phyloP scores from a whole-genome alignment of 2,797 vertebrate genomes.

The Pitangus sulphuratus region DNA sequence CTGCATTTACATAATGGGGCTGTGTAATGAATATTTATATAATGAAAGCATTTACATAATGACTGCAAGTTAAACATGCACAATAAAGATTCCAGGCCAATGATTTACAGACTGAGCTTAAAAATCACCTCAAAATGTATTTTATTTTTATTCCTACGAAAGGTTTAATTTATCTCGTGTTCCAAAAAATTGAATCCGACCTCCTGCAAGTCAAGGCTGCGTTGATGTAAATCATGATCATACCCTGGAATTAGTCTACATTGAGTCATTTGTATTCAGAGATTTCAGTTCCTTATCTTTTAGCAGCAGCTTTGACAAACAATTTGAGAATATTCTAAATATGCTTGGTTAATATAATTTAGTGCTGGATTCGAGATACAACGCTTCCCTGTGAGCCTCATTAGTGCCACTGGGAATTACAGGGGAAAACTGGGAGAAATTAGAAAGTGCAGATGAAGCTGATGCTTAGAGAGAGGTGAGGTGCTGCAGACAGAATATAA shows the following conservation, averaged over 20 bases:
- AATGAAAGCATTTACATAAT: conserved; percentile 67
- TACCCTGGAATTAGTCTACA: conserved; percentile 26
- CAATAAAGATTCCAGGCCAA: conserved; percentile 60
- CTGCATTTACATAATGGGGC: conserved; percentile 71
- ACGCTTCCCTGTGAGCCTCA: neutral
- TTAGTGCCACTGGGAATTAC: conserved; percentile 33
- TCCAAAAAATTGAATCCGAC: conserved; percentile 1
- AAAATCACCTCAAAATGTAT: conserved; percentile 62
- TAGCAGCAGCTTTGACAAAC: conserved; percentile 51
- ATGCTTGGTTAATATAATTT: conserved; percentile 42
- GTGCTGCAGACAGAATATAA: neutral
- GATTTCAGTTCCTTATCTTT: conserved; percentile 53
- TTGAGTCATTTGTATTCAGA: conserved; percentile 51
- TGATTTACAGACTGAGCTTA: conserved; percentile 67
- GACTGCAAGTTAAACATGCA: conserved; percentile 67
- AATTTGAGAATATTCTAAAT: conserved; percentile 42
- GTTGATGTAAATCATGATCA: conserved; percentile 16
- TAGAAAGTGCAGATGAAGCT: neutral
- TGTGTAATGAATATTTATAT: conserved; percentile 74
- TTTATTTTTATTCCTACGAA: conserved; percentile 58
- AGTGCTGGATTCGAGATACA: neutral
- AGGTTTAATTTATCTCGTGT: conserved; percentile 52
- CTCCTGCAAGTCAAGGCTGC: neutral
- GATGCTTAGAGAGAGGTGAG: neutral
- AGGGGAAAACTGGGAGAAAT: neutral